phyloP scores from a whole-genome alignment of 53 echinoderm and acorn worm genomes.

The Echinarachnius parma region DNA sequence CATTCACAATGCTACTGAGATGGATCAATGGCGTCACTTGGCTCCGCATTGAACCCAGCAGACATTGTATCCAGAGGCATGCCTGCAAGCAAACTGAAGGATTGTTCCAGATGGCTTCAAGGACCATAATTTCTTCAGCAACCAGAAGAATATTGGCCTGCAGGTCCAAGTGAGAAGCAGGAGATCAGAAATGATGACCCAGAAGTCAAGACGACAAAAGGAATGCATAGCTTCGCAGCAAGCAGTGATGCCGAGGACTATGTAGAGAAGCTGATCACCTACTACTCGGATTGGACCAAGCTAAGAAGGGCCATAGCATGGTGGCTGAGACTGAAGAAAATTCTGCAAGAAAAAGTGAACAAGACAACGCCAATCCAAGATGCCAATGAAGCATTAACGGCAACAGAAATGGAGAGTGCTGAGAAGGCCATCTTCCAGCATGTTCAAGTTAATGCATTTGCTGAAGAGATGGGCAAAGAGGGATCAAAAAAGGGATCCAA shows the following conservation, averaged over 20 bases:
- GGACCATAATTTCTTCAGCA: constrained; percentile 41
- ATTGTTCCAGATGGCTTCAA: constrained; percentile 15
- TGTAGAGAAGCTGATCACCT: constrained; percentile 20
- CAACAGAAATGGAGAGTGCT: constrained; percentile 33
- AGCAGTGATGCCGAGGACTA: constrained; percentile 1
- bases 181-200: constrained; percentile 21
- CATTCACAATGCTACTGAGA: constrained; percentile 13
- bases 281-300: constrained; percentile 48
- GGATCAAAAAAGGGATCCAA: too few relatives aligned
- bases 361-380: background rate
- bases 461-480: constrained; percentile 51
- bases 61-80: constrained; percentile 38
- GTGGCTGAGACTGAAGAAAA: constrained; percentile 32
- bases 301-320: constrained; percentile 54
- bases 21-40: constrained; percentile 37
- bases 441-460: constrained; percentile 32
- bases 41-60: constrained; percentile 38
- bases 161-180: background rate
- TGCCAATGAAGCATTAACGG: background rate
- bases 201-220: background rate
- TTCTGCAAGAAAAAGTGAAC: constrained; percentile 1
- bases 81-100: constrained; percentile 1
- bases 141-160: constrained; percentile 17
- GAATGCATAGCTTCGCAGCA: background rate
- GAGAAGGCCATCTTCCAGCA: constrained; percentile 40